Percentiles rank a stretch among this genome's conserved stretches.
These are phyloP conservation scores for Erebia aethiops DNA, from an alignment of 2,888 invertebrate genomes.

Conservation along the genomic window DNA sequence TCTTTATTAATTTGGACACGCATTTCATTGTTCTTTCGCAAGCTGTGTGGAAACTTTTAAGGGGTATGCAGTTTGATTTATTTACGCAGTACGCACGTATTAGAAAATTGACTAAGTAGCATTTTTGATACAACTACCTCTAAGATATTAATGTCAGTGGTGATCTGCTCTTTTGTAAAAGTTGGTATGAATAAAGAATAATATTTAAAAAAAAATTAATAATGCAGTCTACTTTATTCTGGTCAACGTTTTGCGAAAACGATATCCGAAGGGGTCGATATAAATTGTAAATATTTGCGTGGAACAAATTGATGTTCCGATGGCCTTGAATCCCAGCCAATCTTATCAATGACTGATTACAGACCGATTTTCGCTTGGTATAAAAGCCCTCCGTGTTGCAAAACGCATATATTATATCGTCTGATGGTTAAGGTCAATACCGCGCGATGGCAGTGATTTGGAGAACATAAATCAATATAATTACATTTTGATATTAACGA, in stretches of 20 bases:
- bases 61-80: too few relatives aligned
- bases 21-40: too few relatives aligned
- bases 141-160: too few relatives aligned
- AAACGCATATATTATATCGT: slow-evolving; percentile 30
- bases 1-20: too few relatives aligned
- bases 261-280: slow-evolving; percentile 13
- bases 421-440: slow-evolving; percentile 28
- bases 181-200: too few relatives aligned
- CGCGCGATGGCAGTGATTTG: slow-evolving; percentile 11
- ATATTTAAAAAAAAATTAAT: too few relatives aligned
- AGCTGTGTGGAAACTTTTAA: too few relatives aligned
- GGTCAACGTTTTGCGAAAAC: neutral
- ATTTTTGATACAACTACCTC: too few relatives aligned
- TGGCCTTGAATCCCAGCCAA: slow-evolving; percentile 66
- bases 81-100: too few relatives aligned
- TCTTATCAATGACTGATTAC: slow-evolving; percentile 73
- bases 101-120: too few relatives aligned
- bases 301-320: slow-evolving; percentile 50
- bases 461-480: slow-evolving; percentile 7
- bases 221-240: too few relatives aligned
- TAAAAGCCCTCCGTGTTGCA: slow-evolving; percentile 35
- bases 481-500: neutral
- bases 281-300: slow-evolving; percentile 49
- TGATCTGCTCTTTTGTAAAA: too few relatives aligned
- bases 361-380: slow-evolving; percentile 43